Percentiles rank a stretch among this genome's conserved stretches.
Evolutionary conservation across 1,140 invertebrate species (phyloP).

Genomic region (Drosophila ogumai): DNA sequence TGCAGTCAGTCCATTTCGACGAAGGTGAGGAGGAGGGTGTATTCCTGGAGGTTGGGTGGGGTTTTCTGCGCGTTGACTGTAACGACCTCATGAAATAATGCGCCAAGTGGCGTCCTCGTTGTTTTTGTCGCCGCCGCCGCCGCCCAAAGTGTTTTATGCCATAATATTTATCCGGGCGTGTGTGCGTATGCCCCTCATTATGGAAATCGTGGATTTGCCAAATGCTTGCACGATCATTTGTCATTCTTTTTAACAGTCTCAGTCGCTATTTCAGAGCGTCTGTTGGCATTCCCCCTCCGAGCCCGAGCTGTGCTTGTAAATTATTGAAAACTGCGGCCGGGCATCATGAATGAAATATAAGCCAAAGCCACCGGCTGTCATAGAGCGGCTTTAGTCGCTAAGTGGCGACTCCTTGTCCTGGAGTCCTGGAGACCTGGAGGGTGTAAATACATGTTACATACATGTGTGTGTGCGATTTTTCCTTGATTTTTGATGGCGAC

Average conservation of each 20-base stretch:
- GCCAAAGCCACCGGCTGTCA: conserved; percentile 68
- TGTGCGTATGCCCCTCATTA: conserved; percentile 63
- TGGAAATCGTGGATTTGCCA: conserved; percentile 82
- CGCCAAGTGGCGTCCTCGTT: conserved; percentile 71
- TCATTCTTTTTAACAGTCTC: conserved; percentile 78
- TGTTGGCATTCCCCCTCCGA: conserved; percentile 31
- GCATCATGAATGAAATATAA: conserved; percentile 78
- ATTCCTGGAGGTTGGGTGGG: neutral
- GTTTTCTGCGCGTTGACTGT: conserved; percentile 59
- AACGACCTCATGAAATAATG: conserved; percentile 84
- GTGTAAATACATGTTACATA: neutral
- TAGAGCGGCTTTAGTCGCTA: conserved; percentile 54
- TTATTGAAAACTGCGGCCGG: conserved; percentile 71
- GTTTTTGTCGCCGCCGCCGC: conserved; percentile 2
- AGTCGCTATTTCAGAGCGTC: conserved; percentile 14
- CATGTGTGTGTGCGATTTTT: conserved; percentile 22
- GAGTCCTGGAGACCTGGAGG: neutral
- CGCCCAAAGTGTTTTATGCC: conserved; percentile 78
- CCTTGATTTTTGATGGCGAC: conserved; percentile 31
- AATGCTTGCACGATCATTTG: conserved; percentile 83
- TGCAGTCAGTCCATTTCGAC: conserved; percentile 46
- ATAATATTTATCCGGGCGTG: conserved; percentile 74
- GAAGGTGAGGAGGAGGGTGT: conserved; percentile 8
- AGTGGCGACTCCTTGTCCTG: conserved; percentile 54
- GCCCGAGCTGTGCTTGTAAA: conserved; percentile 48